Evolutionary conservation across 2,797 vertebrate genomes (phyloP), one percentile per base, ranked within the genome.

Genomic region (Knipowitschia caucasica): DNA sequence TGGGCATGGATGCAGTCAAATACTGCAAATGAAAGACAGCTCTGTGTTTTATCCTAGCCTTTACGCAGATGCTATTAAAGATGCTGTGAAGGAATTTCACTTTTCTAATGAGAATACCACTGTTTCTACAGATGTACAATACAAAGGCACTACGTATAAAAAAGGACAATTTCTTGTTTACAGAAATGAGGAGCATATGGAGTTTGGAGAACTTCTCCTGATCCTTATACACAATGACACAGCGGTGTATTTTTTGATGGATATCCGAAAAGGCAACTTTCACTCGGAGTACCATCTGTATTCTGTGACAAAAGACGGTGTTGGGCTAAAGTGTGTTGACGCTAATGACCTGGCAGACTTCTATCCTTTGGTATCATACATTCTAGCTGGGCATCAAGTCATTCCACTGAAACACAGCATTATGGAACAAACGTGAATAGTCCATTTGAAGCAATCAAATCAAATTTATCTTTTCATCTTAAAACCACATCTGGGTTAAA

Each of bases 11-110:
- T n/a, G n/a, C n/a, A n/a, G n/a, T n/a, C n/a, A n/a, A n/a, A n/a
- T n/a, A n/a, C 18, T 73, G 25, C 62, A 77, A 14, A 59, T 78
- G 6, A 75, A 71, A 54, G 54, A 71, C 35, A 58, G 69, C 23
- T 73, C 52, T 52, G 24, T 27, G 12, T 78, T 79, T 73, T 64
- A 65, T 15, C 24, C 45, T 8, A 60, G 2, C 20, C 61, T 72
- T 31, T 65, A 73, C 61, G 67, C 62, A 67, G 59, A 69, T 1
- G 2, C 59, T 46, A 55, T 69, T 40, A 53, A 62, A 53, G 55
- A 78, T 60, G 64, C 70, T 38, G 62, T 71, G 10, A 66, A 25
- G 14, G 56, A 64, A 34, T 80, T 75, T 51, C 29, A 5, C 40
- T 80, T 77, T 55, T 54, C 55, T 54, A 62, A 71, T 62, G 65